Evolutionary conservation across 2,113 vertebrate species (phyloP), one percentile per base, ranked within the genome.

Genomic region (Anhinga anhinga): DNA sequence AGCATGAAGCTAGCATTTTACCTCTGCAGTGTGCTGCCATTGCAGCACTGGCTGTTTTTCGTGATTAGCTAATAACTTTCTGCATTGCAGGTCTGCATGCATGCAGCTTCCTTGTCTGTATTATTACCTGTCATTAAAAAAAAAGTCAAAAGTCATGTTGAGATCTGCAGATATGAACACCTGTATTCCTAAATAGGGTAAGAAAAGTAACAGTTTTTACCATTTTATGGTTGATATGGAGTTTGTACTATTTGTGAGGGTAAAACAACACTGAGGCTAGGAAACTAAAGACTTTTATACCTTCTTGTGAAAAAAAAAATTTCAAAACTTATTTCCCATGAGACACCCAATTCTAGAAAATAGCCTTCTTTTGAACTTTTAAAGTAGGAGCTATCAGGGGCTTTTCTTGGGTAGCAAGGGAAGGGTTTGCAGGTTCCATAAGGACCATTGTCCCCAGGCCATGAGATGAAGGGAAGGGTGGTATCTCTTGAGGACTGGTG

Each of bases 21-120:
- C 72, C 50, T 92, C 80, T 78, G 91, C 94, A 92, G 86, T 34
- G 15, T 74, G 50, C 56, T 82, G 69, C 89, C 61, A 23, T 85
- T 94, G 81, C 93, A 93, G 89, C 73, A 38, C 55, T 82, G 72
- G 47, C 63, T 66, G 42, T 0, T 91, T 71, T 82, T 82, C 66
- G 56, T 1, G 1, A 30, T 79, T 40, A 90, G 78, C 61, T 49
- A 59, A 55, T 74, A 79, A 69, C 16, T 71, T 84, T 40, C 94
- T 96, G 93, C 91, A 96, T 82, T 96, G 95, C 91, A 67, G 89
- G 34, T 82, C 70, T 89, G 36, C 34, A 30, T 59, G n/a, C 29
- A 5, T 49, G 62, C 50, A 32, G 56, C 40, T 82, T 70, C 3
- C 0, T 77, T 58, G 30, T 29, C n/a, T 76, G 0, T 66, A 40